A percentile compares a stretch with the other conserved stretches of the same genome.
phyloP scores from a whole-genome alignment of 1,140 invertebrate genomes.

The Anoplophora glabripennis region DNA sequence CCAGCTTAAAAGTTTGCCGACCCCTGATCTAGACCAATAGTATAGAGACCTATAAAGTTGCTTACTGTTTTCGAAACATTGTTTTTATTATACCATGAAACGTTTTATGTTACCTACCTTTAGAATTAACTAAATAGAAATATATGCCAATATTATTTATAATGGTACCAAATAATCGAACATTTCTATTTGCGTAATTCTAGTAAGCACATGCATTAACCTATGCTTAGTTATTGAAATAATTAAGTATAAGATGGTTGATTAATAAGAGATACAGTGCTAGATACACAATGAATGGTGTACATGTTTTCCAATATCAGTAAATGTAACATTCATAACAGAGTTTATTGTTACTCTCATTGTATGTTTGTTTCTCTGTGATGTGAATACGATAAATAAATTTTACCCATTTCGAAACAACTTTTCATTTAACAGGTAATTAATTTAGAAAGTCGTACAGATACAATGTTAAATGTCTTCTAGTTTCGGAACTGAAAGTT shows the following conservation, averaged over 20 bases:
- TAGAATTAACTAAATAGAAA: too few species aligned
- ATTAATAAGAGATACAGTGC: conserved; percentile 24
- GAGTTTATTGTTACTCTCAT: conserved; percentile 43
- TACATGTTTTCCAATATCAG: conserved; percentile 42
- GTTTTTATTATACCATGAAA: too few species aligned
- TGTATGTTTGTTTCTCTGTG: conserved; percentile 49
- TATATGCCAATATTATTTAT: too few species aligned
- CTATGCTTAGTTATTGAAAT: conserved; percentile 39
- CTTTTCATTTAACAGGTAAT: conserved; percentile 14
- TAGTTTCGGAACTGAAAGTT: too few species aligned
- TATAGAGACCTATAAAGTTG: too few species aligned
- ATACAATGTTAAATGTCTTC: too few species aligned
- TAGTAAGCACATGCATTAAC: conserved; percentile 17
- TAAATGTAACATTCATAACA: conserved; percentile 43
- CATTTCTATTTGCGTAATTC: background rate
- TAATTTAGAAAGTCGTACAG: too few species aligned
- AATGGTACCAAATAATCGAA: too few species aligned
- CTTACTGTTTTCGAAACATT: too few species aligned
- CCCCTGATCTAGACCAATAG: too few species aligned
- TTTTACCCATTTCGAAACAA: conserved; percentile 45
- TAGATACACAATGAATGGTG: conserved; percentile 26
- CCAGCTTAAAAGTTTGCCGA: too few species aligned
- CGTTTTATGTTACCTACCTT: too few species aligned
- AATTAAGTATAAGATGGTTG: conserved; percentile 28
- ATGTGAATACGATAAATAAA: conserved; percentile 48